A percentile compares a stretch with the other conserved stretches of the same genome.
phyloP scores from a whole-genome alignment of 2,888 invertebrate genomes.

The Gnatocerus cornutus region DNA sequence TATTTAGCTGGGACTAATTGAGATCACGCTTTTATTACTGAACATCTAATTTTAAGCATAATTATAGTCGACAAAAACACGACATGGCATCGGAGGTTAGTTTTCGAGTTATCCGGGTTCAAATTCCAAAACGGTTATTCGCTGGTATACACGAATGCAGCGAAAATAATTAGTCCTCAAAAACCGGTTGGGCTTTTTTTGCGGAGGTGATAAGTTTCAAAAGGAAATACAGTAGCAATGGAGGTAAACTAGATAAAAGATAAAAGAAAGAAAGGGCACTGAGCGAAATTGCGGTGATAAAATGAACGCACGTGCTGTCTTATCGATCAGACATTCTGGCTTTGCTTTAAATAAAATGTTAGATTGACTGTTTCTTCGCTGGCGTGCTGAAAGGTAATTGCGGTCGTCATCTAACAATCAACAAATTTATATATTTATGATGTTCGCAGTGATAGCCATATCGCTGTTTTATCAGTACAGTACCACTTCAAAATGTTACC shows the following conservation, averaged over 20 bases:
- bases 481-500: too few relatives aligned
- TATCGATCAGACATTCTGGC: too few relatives aligned
- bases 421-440: too few relatives aligned
- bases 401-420: too few relatives aligned
- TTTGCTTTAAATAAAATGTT: too few relatives aligned
- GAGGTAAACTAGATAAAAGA: too few relatives aligned
- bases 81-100: conserved; percentile 15
- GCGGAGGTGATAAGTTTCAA: conserved; percentile 4
- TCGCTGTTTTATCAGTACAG: too few relatives aligned
- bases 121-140: conserved; percentile 40
- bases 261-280: background rate
- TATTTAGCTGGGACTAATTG: conserved; percentile 13
- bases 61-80: conserved; percentile 30
- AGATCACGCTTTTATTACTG: conserved; percentile 34
- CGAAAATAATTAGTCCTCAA: conserved; percentile 34
- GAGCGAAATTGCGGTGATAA: background rate
- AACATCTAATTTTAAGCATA: conserved; percentile 23
- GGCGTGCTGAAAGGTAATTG: too few relatives aligned
- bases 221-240: conserved; percentile 19
- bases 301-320: too few relatives aligned
- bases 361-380: too few relatives aligned
- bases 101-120: conserved; percentile 40
- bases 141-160: conserved; percentile 27
- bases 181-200: conserved; percentile 29
- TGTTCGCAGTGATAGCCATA: too few relatives aligned